phyloP scores from a whole-genome alignment of 2,888 invertebrate species.

The Argyresthia albistria region DNA sequence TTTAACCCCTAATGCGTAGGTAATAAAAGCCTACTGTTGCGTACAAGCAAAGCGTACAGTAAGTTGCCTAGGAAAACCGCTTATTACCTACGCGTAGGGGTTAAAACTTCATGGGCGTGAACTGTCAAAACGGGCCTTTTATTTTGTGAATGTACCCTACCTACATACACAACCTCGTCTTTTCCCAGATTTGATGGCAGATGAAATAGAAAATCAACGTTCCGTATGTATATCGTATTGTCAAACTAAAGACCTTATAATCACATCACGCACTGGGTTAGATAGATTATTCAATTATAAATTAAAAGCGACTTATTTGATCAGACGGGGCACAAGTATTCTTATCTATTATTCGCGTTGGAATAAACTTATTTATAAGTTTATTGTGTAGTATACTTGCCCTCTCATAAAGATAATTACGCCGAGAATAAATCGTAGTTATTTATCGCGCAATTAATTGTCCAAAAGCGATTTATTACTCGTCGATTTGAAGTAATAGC shows the following conservation, averaged over 20 bases:
- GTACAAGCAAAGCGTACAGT: no score
- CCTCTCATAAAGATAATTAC: slow-evolving; percentile 36
- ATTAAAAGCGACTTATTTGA: background rate
- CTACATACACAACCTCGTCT: no score
- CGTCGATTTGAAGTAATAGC: no score
- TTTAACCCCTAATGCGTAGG: no score
- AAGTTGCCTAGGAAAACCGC: no score
- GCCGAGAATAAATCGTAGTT: slow-evolving; percentile 5
- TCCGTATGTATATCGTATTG: background rate
- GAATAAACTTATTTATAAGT: slow-evolving; percentile 22
- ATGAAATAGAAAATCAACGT: no score
- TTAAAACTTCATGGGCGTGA: no score
- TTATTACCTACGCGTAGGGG: no score
- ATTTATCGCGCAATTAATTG: slow-evolving; percentile 3
- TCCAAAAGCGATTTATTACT: background rate
- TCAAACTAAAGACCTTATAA: background rate
- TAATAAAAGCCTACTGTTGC: no score
- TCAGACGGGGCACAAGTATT: slow-evolving; percentile 22
- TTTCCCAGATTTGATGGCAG: no score
- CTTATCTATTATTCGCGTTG: slow-evolving; percentile 24
- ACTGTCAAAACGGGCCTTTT: no score
- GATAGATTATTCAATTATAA: background rate
- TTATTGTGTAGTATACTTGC: slow-evolving; percentile 28
- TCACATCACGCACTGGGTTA: background rate
- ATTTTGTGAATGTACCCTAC: no score